phyloP scores from a whole-genome alignment of 2,113 vertebrate species.

The Setophaga coronata region DNA sequence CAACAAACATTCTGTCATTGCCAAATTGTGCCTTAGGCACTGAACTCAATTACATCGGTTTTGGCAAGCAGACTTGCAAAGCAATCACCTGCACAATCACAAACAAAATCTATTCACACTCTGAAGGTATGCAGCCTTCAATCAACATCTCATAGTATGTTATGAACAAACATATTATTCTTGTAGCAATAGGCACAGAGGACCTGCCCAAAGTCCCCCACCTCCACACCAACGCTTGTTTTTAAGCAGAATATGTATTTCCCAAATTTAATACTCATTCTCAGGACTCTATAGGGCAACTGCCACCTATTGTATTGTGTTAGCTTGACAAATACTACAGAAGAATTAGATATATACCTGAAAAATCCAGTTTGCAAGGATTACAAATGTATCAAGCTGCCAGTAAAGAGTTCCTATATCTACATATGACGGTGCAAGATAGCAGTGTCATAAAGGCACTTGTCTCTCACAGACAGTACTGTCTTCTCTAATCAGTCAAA shows the following conservation, averaged over 20 bases:
- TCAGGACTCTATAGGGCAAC: background rate
- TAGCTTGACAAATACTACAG: background rate
- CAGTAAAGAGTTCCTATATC: background rate
- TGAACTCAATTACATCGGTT: background rate
- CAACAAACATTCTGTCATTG: background rate
- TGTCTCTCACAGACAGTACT: conserved; percentile 42
- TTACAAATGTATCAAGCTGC: background rate
- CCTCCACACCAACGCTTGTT: background rate
- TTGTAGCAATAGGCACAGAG: background rate
- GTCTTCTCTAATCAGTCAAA: conserved; percentile 10
- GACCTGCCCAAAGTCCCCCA: background rate
- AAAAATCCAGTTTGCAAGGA: conserved; percentile 29
- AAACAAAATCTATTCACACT: background rate
- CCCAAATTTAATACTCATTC: background rate
- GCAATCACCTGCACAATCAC: background rate
- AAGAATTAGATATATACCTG: background rate
- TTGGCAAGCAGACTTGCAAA: background rate
- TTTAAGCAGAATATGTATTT: background rate
- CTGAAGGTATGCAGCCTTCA: conserved; percentile 3
- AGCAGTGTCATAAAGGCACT: conserved; percentile 65
- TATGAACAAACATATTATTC: background rate
- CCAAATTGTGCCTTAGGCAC: background rate
- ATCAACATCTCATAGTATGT: background rate
- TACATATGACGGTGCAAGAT: background rate
- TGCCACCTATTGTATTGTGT: background rate